Conservation (phyloP, 2,888 invertebrate species). For the Archips xylosteana region DNA sequence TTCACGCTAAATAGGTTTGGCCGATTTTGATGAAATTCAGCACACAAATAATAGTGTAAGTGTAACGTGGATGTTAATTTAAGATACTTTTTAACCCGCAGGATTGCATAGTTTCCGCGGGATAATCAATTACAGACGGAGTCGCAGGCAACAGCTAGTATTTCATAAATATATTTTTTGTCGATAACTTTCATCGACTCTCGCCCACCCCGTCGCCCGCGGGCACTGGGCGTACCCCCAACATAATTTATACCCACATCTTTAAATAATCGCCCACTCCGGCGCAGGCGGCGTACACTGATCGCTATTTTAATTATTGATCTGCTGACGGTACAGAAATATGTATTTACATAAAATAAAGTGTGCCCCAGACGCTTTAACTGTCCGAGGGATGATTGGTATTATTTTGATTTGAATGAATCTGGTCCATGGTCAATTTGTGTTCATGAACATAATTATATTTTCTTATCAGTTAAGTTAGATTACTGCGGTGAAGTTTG, state of each 20-base stretch:
- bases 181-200: constrained; percentile 43
- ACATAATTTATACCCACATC: constrained; percentile 79
- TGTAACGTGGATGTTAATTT: too few relatives aligned
- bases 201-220: constrained; percentile 59
- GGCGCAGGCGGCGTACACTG: constrained; percentile 50
- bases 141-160: too few relatives aligned
- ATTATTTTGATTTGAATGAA: not conserved
- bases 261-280: constrained; percentile 75
- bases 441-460: too few relatives aligned
- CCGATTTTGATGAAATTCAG: too few relatives aligned
- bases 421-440: not conserved
- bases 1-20: too few relatives aligned
- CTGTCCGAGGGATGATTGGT: not conserved
- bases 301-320: constrained; percentile 42
- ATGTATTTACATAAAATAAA: constrained; percentile 27
- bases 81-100: too few relatives aligned
- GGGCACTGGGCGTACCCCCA: constrained; percentile 73
- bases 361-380: constrained; percentile 1
- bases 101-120: too few relatives aligned
- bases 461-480: too few relatives aligned
- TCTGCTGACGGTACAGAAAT: constrained; percentile 28
- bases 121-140: too few relatives aligned
- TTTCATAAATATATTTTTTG: constrained; percentile 6
- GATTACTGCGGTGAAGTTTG: too few relatives aligned
- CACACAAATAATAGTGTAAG: too few relatives aligned